Evolutionary conservation across 2,797 vertebrate genomes (phyloP), one percentile per base, ranked within the genome.

Genomic region (Sebastes glaucus): DNA sequence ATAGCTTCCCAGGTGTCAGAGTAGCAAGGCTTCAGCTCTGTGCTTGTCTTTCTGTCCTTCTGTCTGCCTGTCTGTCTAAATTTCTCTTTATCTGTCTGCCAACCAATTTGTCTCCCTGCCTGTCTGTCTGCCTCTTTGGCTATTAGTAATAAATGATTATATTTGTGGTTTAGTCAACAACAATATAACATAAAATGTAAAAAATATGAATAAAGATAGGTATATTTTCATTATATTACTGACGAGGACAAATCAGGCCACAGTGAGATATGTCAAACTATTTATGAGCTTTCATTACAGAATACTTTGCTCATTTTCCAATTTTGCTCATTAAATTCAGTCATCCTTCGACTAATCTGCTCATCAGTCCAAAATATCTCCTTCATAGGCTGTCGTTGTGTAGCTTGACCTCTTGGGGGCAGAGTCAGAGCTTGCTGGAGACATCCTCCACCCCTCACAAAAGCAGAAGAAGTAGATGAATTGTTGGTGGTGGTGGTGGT

Each of bases 1-100:
- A 91, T 89, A 86, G 77, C 87, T 87, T 89, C 77, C 78, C 68
- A 33, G 82, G 77, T 92, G 92, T 93, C 92, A 92, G 78, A 91
- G 89, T 61, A 72, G 88, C 93, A 93, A 92, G 89, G 92, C 88
- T 89, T 83, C 84, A 77, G 84, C 78, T 77, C 56, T 68, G 60
- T 76, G 76, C 76, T 77, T 74, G 82, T 93, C 89, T 83, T 57
- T 80, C 86, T 69, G 42, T 84, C 78, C 32, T 63, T 77, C 82
- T 64, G 63, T 79, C 78, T 76, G 28, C 38, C 65, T 71, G 35
- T 73, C 78, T 59, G 75, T 80, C 71, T 78, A n/a, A 74, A 72
- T 83, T 60, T 74, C 70, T 81, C 70, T 84, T 55, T 83, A 74
- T 85, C 61, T 46, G 35, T 70, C 74, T 73, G 55, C 69, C 80